Conservation (phyloP, 2,797 vertebrate genomes). For the Halcyon chelicuti region DNA sequence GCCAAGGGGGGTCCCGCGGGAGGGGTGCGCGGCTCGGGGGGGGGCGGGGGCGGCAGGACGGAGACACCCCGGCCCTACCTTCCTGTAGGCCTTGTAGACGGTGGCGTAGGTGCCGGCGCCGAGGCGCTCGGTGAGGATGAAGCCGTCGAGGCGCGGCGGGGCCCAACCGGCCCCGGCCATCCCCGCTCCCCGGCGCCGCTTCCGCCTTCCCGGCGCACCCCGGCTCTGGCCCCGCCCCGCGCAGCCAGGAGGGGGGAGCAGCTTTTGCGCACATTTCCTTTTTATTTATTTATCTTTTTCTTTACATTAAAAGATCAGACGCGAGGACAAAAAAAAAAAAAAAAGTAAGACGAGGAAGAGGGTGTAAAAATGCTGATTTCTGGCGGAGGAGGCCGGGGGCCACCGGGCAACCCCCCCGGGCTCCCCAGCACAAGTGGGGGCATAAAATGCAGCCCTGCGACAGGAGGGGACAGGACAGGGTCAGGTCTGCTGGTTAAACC, state of each 20-base stretch:
- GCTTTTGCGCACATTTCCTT: conserved; percentile 41
- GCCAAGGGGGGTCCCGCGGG: neutral
- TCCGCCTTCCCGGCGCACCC: neutral
- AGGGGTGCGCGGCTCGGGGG: no score
- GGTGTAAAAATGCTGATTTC: neutral
- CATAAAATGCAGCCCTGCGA: neutral
- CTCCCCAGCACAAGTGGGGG: neutral
- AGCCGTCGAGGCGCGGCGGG: conserved; percentile 88
- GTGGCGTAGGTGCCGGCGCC: conserved; percentile 93
- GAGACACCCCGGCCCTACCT: conserved; percentile 66
- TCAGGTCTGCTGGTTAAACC: neutral
- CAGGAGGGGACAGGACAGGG: neutral
- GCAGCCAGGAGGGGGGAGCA: no score
- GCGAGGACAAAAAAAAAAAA: neutral
- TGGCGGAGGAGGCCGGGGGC: neutral
- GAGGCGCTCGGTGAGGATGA: conserved; percentile 91
- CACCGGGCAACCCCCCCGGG: neutral
- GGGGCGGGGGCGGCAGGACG: neutral
- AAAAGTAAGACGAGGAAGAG: neutral
- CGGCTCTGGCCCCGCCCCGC: neutral
- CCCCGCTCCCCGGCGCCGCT: neutral
- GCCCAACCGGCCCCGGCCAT: conserved; percentile 81
- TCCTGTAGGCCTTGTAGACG: conserved; percentile 94
- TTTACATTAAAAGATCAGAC: conserved; percentile 42
- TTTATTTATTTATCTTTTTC: neutral